These are phyloP conservation scores for Bolborhynchus lineola DNA, from an alignment of 2,113 vertebrate species.

Conservation along the genomic window DNA sequence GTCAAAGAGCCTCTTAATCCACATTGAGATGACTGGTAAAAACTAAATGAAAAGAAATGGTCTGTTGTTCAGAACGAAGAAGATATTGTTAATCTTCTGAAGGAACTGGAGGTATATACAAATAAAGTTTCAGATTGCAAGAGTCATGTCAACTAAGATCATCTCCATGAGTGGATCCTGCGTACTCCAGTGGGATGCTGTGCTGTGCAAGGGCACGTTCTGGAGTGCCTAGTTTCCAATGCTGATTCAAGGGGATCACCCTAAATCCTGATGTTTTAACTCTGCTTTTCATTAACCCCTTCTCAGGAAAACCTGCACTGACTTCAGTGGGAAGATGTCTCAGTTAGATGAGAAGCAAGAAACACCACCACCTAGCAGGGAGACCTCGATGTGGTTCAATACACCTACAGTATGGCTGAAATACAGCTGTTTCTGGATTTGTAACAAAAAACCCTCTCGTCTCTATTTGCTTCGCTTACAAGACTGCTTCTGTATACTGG, in stretches of 20 bases:
- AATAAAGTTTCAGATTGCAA: neutral
- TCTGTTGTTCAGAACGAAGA: neutral
- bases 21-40: neutral
- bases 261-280: neutral
- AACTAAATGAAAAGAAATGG: neutral
- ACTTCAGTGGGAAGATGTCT: neutral
- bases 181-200: neutral
- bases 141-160: neutral
- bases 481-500: neutral
- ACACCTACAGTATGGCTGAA: neutral
- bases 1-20: neutral
- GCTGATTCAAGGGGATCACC: neutral
- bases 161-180: neutral
- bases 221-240: neutral
- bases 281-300: neutral
- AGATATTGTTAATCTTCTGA: conserved; percentile 1
- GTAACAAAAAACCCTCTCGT: neutral
- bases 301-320: neutral
- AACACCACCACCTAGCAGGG: neutral
- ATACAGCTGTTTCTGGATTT: neutral
- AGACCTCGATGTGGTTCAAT: neutral
- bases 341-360: neutral
- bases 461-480: neutral
- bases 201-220: neutral
- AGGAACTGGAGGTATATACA: neutral